Base-by-base conservation (phyloP, 2,888 invertebrate species). In the Cephus pulcher region DNA sequence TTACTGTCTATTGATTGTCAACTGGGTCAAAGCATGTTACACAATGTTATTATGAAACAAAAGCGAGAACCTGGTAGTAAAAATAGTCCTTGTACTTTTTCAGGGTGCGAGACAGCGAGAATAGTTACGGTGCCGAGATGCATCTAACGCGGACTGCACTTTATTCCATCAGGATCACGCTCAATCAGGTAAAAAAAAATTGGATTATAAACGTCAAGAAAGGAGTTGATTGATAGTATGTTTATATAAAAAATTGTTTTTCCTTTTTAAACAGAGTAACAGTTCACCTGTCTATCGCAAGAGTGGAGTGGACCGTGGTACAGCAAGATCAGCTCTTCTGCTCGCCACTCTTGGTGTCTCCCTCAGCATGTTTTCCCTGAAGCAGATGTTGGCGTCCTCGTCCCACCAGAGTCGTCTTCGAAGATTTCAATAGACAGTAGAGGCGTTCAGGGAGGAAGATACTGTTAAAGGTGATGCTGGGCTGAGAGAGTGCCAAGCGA, bases 281-380 rank as follows among this genome's bases (percentile, higher is more conserved):
- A 80, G 83, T 37, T 75, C 84, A 56, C 80, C 86, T 11, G 34
- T 87, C 0, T 84, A 84, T 68, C 89, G 89, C 11, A 88, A 77
- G 81, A 79, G 79, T 40, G 81, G 83, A 40, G 82, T 86, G 30
- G 89, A 89, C 73, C 86, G 87, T 12, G 84, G 84, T 30, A 86
- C 87, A 12, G 81, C 82, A 4, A 86, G 84, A 37, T 89, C 89
- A 6, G 91, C 91, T 0, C 75, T 87, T n/a, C 74, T 89, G 30
- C 83, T 91, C 9, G 90, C 91, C 11, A 88, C 90, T 4, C 82
- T 89, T n/a, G 91, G 90, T 37, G 78, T 91, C 0, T 90, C 91
- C 6, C 81, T 90, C 77, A 90, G 89, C 77, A 84, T 90, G 83
- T 90, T 90, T 79, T 90, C 90, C n/a, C 80, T 91, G 70, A 87